These are phyloP conservation scores for Cheirogaleus major DNA, from an alignment of 2,797 vertebrate genomes.

Conservation along the genomic window DNA sequence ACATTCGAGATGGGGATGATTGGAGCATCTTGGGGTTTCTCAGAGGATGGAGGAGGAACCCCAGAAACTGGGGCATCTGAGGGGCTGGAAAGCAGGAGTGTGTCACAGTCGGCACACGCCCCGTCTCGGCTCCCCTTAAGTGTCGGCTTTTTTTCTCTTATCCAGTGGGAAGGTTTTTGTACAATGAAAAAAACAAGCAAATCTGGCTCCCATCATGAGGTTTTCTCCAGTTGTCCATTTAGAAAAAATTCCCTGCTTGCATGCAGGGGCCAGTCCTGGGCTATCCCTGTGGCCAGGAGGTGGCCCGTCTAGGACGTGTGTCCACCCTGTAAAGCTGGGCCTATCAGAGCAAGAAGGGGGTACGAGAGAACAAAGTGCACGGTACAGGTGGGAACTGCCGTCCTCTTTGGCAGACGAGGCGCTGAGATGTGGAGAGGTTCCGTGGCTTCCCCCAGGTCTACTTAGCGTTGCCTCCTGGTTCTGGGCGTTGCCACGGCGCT, in stretches of 20 bases:
- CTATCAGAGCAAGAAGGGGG: neutral
- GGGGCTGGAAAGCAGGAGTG: neutral
- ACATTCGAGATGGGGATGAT: neutral
- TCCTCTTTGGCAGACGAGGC: too few relatives aligned
- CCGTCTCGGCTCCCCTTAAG: neutral
- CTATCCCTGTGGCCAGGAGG: neutral
- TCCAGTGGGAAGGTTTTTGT: neutral
- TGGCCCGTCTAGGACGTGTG: too few relatives aligned
- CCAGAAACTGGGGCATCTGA: neutral
- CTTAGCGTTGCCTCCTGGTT: accelerated
- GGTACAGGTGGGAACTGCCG: neutral
- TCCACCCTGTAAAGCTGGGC: neutral
- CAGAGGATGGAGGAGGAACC: neutral
- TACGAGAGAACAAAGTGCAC: neutral
- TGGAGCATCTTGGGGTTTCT: neutral
- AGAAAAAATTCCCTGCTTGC: too few relatives aligned
- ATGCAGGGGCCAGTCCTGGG: neutral
- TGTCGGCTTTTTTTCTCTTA: too few relatives aligned
- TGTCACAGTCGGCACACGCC: neutral
- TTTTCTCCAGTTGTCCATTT: neutral
- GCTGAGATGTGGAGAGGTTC: accelerated
- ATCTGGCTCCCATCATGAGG: neutral
- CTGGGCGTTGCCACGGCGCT: too few relatives aligned
- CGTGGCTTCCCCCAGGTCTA: accelerated
- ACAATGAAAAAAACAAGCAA: too few relatives aligned